Evolutionary conservation across 2,113 vertebrate genomes (phyloP).

Genomic region (Takifugu bimaculatus): DNA sequence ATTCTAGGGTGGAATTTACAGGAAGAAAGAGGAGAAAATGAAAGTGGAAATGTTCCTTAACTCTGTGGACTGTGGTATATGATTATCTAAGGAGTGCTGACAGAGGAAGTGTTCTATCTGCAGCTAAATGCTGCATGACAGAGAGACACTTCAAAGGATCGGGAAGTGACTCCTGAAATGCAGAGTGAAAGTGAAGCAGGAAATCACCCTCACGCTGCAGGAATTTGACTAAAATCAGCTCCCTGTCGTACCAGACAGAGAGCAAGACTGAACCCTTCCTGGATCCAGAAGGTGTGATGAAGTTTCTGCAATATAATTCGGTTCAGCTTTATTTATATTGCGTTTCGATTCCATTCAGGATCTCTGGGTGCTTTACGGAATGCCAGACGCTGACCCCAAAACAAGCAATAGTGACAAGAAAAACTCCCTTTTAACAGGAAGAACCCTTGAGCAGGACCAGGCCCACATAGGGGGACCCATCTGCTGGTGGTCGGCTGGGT

Average conservation of each 20-base stretch:
- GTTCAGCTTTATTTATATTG: too few species aligned
- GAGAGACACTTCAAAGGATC: conserved; percentile 73
- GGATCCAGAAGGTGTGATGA: conserved; percentile 9
- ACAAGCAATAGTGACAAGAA: too few species aligned
- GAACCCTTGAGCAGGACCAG: too few species aligned
- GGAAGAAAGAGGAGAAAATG: conserved; percentile 23
- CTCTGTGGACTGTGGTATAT: conserved; percentile 58
- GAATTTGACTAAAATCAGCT: conserved; percentile 50
- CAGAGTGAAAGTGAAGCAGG: conserved; percentile 65
- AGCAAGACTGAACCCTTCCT: conserved; percentile 32
- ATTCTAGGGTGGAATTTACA: conserved; percentile 29
- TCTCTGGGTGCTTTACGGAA: too few species aligned
- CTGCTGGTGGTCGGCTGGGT: too few species aligned
- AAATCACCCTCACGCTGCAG: conserved; percentile 66
- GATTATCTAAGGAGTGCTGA: conserved; percentile 70
- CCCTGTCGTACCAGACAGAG: conserved; percentile 52
- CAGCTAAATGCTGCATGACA: conserved; percentile 73
- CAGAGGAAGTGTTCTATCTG: conserved; percentile 66
- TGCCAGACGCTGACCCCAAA: too few species aligned
- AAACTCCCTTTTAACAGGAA: too few species aligned
- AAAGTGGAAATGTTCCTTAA: conserved; percentile 49
- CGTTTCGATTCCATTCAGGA: too few species aligned
- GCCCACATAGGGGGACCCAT: background rate
- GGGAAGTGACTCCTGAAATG: conserved; percentile 66
- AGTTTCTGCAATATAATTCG: too few species aligned